A percentile compares a stretch with the other conserved stretches of the same genome.
phyloP scores from a whole-genome alignment of 2,797 vertebrate species.

The Clarias fuscus region DNA sequence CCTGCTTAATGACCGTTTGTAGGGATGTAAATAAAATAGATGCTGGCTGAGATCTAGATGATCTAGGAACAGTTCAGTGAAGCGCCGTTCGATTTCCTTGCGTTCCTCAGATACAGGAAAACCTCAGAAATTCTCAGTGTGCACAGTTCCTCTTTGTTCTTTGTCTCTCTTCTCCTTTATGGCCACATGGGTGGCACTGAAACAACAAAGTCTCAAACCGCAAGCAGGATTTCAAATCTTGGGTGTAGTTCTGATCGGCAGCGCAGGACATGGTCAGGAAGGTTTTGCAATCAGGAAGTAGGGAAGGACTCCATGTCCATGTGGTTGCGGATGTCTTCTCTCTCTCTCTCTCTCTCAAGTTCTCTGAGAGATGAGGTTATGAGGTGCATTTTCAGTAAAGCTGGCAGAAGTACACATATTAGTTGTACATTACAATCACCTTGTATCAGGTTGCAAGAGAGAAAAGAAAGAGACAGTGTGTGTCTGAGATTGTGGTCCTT shows the following conservation, averaged over 20 bases:
- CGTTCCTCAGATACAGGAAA: not conserved
- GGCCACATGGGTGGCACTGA: conserved; percentile 16
- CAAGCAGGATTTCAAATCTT: conserved; percentile 19
- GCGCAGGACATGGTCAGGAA: not conserved
- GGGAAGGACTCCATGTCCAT: not conserved
- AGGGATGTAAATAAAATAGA: not conserved
- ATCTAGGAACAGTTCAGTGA: not conserved
- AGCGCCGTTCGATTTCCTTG: not conserved
- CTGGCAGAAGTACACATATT: not conserved
- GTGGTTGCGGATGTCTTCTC: not conserved
- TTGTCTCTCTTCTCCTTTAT: conserved; percentile 37
- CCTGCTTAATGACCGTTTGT: not conserved
- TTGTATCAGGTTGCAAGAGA: not conserved
- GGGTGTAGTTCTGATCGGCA: conserved; percentile 18
- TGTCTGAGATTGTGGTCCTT: not conserved
- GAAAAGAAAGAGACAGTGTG: not conserved
- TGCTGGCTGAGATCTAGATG: not conserved
- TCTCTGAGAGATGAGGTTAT: too few species aligned
- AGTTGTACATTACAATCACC: not conserved
- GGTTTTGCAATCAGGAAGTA: conserved; percentile 11
- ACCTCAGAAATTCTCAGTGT: conserved; percentile 23
- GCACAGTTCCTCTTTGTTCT: conserved; percentile 29
- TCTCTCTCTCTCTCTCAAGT: not conserved
- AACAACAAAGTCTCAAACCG: conserved; percentile 20
- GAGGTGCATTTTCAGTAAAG: not conserved